Evolutionary conservation across 1,140 invertebrate genomes (phyloP), one percentile per base, ranked within the genome.

Genomic region (Cyclina sinensis): DNA sequence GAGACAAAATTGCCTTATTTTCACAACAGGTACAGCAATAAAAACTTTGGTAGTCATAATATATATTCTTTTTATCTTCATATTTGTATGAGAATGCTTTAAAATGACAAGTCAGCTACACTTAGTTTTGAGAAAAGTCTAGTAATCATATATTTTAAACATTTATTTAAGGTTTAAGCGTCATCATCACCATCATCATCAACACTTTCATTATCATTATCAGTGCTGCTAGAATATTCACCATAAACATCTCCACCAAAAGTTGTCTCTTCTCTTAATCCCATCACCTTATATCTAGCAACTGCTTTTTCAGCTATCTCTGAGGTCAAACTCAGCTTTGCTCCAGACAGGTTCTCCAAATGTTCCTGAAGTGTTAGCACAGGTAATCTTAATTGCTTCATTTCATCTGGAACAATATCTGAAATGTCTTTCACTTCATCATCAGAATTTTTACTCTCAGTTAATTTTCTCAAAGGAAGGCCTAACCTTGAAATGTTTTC

Each of bases 191-290:
- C 4, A 43, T 43, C 43, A 43, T 43, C 14, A 7, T 43, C 43
- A 43, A 7, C 43, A 43, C 43, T 14, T 7, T 43, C 32, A 68
- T 51, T 30, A 73, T 70, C 81, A 32, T 76, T 54, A 57, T n/a
- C 51, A 54, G 32, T 59, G 30, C 37, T 27, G 48, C 74, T 70
- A 43, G 85, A 87, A 27, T 37, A 68, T 37, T 87, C 85, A n/a
- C 85, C 85, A 78, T 65, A 87, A 0, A 87, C 85, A 51, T 87
- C 85, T 0, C 85, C 85, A 39, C 85, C 78, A 59, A 88, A 88
- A 59, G 86, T 88, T 32, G 54, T 68, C 48, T 82, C 86, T 16
- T 65, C 30, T 46, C 81, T 14, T 21, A 39, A 30, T 18, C 78
- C 79, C 27, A 88, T 59, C 14, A 11, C 27, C 51, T 57, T 82